phyloP scores from a whole-genome alignment of 2,113 vertebrate genomes.

The Phrynocephalus versicolor region DNA sequence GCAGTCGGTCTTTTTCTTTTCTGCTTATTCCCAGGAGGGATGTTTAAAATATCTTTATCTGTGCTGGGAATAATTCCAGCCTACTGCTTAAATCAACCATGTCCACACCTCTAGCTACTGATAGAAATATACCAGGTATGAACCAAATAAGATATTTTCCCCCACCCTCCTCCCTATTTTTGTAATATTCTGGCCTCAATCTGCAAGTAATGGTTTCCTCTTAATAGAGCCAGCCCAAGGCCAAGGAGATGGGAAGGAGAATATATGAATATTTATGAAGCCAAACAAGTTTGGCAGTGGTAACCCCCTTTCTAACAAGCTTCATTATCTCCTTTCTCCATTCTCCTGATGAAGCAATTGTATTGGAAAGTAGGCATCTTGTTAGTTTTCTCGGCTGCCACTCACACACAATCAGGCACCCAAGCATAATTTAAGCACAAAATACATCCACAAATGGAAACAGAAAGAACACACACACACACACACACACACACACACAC shows the following conservation, averaged over 20 bases:
- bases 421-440: slow-evolving; percentile 52
- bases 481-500: slow-evolving; percentile 18
- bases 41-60: neutral
- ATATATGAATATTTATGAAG: slow-evolving; percentile 65
- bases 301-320: slow-evolving; percentile 42
- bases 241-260: slow-evolving; percentile 51
- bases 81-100: slow-evolving; percentile 50
- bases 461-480: slow-evolving; percentile 28
- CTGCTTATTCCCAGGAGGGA: neutral
- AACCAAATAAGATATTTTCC: slow-evolving; percentile 45
- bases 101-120: slow-evolving; percentile 54
- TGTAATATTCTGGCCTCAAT: slow-evolving; percentile 61
- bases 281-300: slow-evolving; percentile 52
- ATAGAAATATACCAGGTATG: slow-evolving; percentile 58
- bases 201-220: slow-evolving; percentile 64
- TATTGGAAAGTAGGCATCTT: slow-evolving; percentile 53
- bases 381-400: slow-evolving; percentile 46
- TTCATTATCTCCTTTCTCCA: slow-evolving; percentile 56
- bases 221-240: slow-evolving; percentile 70
- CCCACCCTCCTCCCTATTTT: slow-evolving; percentile 6
- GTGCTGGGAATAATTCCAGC: slow-evolving; percentile 1
- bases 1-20: neutral
- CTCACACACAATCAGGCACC: slow-evolving; percentile 61
- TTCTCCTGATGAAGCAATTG: slow-evolving; percentile 50
- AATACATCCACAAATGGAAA: slow-evolving; percentile 12